A percentile compares a stretch with the other conserved stretches of the same genome.
phyloP scores from a whole-genome alignment of 2,113 vertebrate species.

The Suricata suricatta region DNA sequence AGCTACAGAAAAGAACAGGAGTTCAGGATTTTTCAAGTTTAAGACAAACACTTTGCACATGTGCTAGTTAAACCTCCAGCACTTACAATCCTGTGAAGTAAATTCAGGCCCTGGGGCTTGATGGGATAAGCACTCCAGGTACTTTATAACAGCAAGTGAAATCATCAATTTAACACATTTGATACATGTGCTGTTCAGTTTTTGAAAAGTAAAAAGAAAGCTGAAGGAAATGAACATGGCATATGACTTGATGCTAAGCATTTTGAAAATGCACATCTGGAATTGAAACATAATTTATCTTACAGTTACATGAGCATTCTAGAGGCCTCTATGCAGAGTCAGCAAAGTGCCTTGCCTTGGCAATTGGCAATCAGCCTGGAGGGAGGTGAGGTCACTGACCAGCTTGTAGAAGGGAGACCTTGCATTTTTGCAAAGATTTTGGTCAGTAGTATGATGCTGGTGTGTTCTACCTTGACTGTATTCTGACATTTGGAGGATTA shows the following conservation, averaged over 20 bases:
- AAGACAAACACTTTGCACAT: slow-evolving; percentile 74
- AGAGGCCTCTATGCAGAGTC: slow-evolving; percentile 57
- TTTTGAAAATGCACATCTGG: slow-evolving; percentile 67
- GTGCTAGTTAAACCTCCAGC: slow-evolving; percentile 64
- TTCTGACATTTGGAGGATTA: slow-evolving; percentile 50
- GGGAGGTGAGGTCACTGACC: slow-evolving; percentile 55
- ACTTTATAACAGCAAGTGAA: slow-evolving; percentile 71
- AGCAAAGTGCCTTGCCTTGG: slow-evolving; percentile 47
- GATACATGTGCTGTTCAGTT: slow-evolving; percentile 65
- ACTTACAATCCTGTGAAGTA: slow-evolving; percentile 69
- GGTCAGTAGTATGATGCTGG: slow-evolving; percentile 51
- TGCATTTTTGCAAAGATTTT: slow-evolving; percentile 61
- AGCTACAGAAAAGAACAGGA: slow-evolving; percentile 41
- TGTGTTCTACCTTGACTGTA: slow-evolving; percentile 43
- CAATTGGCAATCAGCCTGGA: slow-evolving; percentile 48
- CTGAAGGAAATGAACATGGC: slow-evolving; percentile 57
- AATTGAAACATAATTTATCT: slow-evolving; percentile 68
- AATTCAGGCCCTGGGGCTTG: slow-evolving; percentile 71
- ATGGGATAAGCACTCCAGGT: slow-evolving; percentile 63
- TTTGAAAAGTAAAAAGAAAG: slow-evolving; percentile 67
- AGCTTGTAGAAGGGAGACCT: slow-evolving; percentile 63
- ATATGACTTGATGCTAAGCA: slow-evolving; percentile 33
- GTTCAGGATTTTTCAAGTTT: slow-evolving; percentile 67
- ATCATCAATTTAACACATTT: slow-evolving; percentile 72
- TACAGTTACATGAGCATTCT: slow-evolving; percentile 33